Evolutionary conservation across 2,113 vertebrate genomes (phyloP), one percentile per base, ranked within the genome.

Genomic region (Megaceryle maxima): DNA sequence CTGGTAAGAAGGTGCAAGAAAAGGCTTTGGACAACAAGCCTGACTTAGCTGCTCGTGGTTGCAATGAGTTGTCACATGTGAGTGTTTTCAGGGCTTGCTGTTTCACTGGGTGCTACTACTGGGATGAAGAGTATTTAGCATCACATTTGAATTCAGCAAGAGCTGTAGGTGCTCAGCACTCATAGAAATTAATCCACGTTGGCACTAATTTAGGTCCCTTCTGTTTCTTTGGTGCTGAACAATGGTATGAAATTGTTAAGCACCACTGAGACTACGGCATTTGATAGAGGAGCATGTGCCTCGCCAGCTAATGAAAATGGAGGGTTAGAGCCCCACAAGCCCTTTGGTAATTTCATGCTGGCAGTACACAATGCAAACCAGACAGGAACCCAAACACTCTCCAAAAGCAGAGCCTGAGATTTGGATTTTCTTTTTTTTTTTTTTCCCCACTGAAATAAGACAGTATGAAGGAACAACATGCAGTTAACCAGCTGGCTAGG

Each of bases 201-300:
- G 94, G 72, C 68, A 78, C 73, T 92, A 95, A 95, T 94, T 96
- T 93, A 76, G 41, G 53, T 87, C 62, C 92, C 90, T 94, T 92
- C 89, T 96, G 94, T 92, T 96, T 94, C 53, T 91, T 85, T 93
- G 90, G 77, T 96, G 77, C 25, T 66, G 69, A 96, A 94, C 92
- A 96, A 93, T 87, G 26, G 44, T 25, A 87, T 46, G 77, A 95
- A 95, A 96, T 92, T 92, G 83, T 83, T 88, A 91, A 93, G 69
- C 83, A 91, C 86, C 69, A 6, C 73, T 91, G 92, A 92, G 90
- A 84, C 80, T 66, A 46, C 0, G 0, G n/a, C 50, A 75, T 92
- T 92, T 87, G 70, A 57, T 73, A 76, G 37, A 91, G 81, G 20
- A 92, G 50, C 81, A 75, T 79, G 81, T 95, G 74, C 53, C 50